Base-by-base conservation (phyloP, 1,140 invertebrate species). In the Lepidotrigona ventralis region DNA sequence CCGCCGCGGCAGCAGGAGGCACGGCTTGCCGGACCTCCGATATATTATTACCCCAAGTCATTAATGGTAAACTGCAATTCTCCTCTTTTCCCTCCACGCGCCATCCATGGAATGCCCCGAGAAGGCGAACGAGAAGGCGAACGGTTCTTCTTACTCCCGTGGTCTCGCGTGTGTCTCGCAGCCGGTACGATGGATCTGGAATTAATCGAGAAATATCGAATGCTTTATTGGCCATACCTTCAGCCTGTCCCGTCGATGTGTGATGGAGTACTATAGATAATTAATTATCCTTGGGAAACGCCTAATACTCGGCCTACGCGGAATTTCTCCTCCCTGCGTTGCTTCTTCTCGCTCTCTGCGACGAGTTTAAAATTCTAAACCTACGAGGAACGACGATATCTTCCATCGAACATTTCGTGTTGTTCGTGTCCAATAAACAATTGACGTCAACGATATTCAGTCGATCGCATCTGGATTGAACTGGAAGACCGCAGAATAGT, bases 21-120 rank as follows among this genome's bases (percentile, higher is more conserved):
- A 91, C 89, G 84, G 89, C 85, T 88, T 79, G 77, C 88, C 86
- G 87, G 82, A 83, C 89, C 89, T 80, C 90, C 90, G 91, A 92
- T 92, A 91, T 93, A 92, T 93, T 92, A 93, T 93, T 93, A 93
- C 87, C 86, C 89, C 77, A 84, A 92, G 92, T 93, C 92, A 93
- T 93, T 93, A 93, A 93, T 93, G 92, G 92, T 92, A 93, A 93
- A 93, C 92, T 93, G 92, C 92, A 90, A 92, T 92, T 92, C 89
- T 88, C 88, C 86, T 90, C 83, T 88, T 89, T 83, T 89, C 70
- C 78, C 72, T 88, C 78, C 77, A 72, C 69, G 73, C 83, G 81
- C 64, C 84, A 74, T 82, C 80, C 80, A 66, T 68, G 85, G 75
- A 84, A 78, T 68, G 73, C 26, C 54, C 76, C 39, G 39, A 46